phyloP scores from a whole-genome alignment of 30 jellyfish, hydroid and myxozoan genomes.

The Aurelia aurita complex sp. Pacific region DNA sequence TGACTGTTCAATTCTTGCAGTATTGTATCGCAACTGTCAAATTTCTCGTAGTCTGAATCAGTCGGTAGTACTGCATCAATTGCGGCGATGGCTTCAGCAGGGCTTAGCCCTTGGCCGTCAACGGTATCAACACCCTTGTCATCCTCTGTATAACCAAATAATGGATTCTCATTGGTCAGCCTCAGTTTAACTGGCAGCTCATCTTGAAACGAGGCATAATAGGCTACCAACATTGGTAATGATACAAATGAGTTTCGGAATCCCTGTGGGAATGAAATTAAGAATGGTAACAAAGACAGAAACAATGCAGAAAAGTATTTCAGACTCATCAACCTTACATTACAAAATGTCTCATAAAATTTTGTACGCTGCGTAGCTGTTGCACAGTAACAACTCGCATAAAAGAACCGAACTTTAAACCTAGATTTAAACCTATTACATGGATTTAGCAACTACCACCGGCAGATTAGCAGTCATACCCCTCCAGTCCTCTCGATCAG shows the following conservation, averaged over 20 bases:
- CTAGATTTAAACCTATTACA: too few relatives aligned
- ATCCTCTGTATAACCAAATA: conserved; percentile 4
- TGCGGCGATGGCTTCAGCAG: conserved; percentile 20
- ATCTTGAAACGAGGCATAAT: conserved; percentile 75
- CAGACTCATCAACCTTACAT: too few relatives aligned
- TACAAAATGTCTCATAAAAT: too few relatives aligned
- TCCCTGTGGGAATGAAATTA: conserved; percentile 55
- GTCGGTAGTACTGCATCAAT: conserved; percentile 31
- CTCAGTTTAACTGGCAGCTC: conserved; percentile 84
- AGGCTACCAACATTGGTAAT: conserved; percentile 69
- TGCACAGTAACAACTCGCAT: too few relatives aligned
- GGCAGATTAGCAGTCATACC: too few relatives aligned
- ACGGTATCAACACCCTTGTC: conserved; percentile 37
- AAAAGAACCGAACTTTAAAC: too few relatives aligned
- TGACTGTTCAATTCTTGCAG: conserved; percentile 50
- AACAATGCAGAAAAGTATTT: too few relatives aligned
- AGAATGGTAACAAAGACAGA: too few relatives aligned
- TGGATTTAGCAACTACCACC: too few relatives aligned
- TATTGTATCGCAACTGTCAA: conserved; percentile 62
- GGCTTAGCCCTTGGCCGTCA: conserved; percentile 21
- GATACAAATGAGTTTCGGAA: conserved; percentile 52
- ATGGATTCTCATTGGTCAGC: conserved; percentile 71
- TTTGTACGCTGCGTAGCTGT: too few relatives aligned
- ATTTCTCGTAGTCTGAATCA: conserved; percentile 82
- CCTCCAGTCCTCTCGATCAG: too few relatives aligned